A percentile compares a stretch with the other conserved stretches of the same genome.
Conservation (phyloP, 2,113 vertebrate species). For the Malurus melanocephalus region DNA sequence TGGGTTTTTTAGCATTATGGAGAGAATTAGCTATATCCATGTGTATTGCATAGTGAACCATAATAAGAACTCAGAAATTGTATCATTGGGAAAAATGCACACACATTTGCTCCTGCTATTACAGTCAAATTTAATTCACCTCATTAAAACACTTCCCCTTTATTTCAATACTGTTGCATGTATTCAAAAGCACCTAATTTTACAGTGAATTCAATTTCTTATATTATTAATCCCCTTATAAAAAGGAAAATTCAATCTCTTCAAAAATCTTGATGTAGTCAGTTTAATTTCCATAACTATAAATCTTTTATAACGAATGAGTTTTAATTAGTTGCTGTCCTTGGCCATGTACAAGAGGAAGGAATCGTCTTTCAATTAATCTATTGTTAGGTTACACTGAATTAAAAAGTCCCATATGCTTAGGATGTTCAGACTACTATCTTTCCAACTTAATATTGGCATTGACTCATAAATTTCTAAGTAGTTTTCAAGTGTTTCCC, state of each 20-base stretch:
- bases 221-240: conserved; percentile 34
- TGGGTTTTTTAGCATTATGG: neutral
- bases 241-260: conserved; percentile 37
- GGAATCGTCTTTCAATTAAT: conserved; percentile 17
- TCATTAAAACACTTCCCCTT: conserved; percentile 14
- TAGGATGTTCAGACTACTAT: neutral
- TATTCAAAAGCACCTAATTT: conserved; percentile 4
- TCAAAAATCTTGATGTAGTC: conserved; percentile 39
- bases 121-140: neutral
- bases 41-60: neutral
- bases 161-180: neutral
- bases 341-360: neutral
- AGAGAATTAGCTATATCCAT: neutral
- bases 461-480: neutral
- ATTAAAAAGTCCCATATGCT: conserved; percentile 17
- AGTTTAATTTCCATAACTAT: conserved; percentile 53
- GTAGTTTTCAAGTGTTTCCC: neutral
- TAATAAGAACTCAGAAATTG: neutral
- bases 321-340: conserved; percentile 55
- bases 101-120: neutral
- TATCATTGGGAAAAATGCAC: neutral
- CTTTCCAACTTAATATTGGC: neutral
- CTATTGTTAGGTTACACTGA: conserved; percentile 6
- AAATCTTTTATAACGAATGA: conserved; percentile 48
- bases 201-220: conserved; percentile 29